A percentile compares a stretch with the other conserved stretches of the same genome.
Conservation (phyloP, 2,797 vertebrate species). For the Dryobates pubescens region DNA sequence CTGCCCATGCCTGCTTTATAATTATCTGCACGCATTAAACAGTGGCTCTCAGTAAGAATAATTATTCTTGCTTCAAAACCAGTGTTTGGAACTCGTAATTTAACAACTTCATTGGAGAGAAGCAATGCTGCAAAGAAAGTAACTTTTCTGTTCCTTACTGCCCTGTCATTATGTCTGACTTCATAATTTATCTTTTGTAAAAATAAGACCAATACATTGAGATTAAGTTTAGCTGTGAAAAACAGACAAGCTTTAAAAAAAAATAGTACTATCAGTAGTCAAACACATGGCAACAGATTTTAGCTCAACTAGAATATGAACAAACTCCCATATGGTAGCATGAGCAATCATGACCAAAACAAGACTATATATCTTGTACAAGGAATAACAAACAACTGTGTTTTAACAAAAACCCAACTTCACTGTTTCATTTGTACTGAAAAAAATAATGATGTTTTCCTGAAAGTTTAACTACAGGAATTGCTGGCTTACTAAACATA, state of each 20-base stretch:
- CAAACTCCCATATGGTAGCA: constrained; percentile 68
- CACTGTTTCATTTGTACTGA: constrained; percentile 18
- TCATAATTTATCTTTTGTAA: background rate
- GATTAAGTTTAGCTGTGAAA: constrained; percentile 28
- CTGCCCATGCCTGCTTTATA: background rate
- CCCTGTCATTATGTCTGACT: background rate
- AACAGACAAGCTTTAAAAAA: constrained; percentile 42
- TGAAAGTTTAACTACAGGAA: constrained; percentile 27
- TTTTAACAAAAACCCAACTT: background rate
- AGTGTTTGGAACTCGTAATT: background rate
- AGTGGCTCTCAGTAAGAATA: background rate
- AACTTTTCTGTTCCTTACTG: background rate
- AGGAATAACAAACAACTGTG: constrained; percentile 47
- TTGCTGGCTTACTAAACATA: constrained; percentile 29
- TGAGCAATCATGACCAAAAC: constrained; percentile 72
- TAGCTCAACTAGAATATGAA: constrained; percentile 44
- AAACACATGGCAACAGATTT: constrained; percentile 70
- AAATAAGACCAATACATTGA: constrained; percentile 1
- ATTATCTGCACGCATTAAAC: background rate
- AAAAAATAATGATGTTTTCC: constrained; percentile 33
- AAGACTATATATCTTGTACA: constrained; percentile 53
- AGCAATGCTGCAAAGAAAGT: background rate
- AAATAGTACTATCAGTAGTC: constrained; percentile 32
- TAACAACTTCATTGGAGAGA: background rate
- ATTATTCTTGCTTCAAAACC: background rate